These are phyloP conservation scores for Agrochola litura DNA, from an alignment of 2,888 invertebrate genomes.

Conservation along the genomic window DNA sequence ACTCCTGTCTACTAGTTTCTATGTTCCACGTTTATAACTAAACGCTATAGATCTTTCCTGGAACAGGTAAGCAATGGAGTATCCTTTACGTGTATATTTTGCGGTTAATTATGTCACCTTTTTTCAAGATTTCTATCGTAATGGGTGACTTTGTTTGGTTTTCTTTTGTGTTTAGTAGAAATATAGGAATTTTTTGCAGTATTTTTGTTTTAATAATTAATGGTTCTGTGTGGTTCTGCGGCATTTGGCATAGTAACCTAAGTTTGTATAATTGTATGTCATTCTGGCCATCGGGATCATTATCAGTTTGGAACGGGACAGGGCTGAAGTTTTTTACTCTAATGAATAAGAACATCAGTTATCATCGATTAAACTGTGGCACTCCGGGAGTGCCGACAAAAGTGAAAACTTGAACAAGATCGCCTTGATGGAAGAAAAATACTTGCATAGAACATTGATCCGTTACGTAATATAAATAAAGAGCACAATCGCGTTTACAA, in stretches of 20 bases:
- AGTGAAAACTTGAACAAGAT: too few relatives aligned
- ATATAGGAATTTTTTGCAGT: slow-evolving; percentile 16
- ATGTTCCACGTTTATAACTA: slow-evolving; percentile 44
- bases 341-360: neutral
- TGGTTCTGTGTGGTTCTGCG: neutral
- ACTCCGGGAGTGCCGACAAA: too few relatives aligned
- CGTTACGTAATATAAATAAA: too few relatives aligned
- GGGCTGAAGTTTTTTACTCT: neutral
- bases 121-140: slow-evolving; percentile 58
- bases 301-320: neutral
- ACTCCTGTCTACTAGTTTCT: slow-evolving; percentile 2
- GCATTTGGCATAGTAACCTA: neutral
- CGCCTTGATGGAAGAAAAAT: too few relatives aligned
- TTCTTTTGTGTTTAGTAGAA: slow-evolving; percentile 45
- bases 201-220: slow-evolving; percentile 21
- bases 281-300: neutral
- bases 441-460: too few relatives aligned
- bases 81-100: slow-evolving; percentile 62
- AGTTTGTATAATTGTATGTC: neutral
- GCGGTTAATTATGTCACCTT: slow-evolving; percentile 71
- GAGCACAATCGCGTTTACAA: too few relatives aligned
- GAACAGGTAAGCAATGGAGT: slow-evolving; percentile 63
- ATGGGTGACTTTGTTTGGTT: slow-evolving; percentile 33
- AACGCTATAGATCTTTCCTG: slow-evolving; percentile 67
- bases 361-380: too few relatives aligned